Evolutionary conservation across 2,797 vertebrate genomes (phyloP).

Genomic region (Pseudocheirus occidentalis): DNA sequence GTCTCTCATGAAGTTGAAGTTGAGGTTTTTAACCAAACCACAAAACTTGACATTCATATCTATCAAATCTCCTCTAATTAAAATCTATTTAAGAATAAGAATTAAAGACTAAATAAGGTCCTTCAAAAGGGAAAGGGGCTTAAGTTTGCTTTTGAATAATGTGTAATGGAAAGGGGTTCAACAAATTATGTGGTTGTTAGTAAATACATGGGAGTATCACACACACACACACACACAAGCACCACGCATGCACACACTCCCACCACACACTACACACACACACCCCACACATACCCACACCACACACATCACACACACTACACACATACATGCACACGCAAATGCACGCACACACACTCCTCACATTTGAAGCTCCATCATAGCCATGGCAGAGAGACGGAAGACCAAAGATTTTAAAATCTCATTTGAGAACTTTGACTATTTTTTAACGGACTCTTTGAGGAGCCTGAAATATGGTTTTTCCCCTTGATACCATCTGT

Average conservation of each 20-base stretch:
- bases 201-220: neutral
- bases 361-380: constrained; percentile 49
- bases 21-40: neutral
- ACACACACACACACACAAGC: neutral
- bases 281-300: neutral
- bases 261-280: neutral
- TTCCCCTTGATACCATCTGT: constrained; percentile 66
- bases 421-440: constrained; percentile 56
- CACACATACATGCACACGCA: constrained; percentile 24
- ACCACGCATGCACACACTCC: too few relatives aligned
- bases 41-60: neutral
- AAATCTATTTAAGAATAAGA: neutral
- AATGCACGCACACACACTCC: neutral
- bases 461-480: constrained; percentile 41
- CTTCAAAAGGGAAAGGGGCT: constrained; percentile 9
- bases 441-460: constrained; percentile 53
- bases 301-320: constrained; percentile 36
- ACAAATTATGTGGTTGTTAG: constrained; percentile 63
- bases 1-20: neutral
- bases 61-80: neutral
- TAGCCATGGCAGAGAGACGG: constrained; percentile 53
- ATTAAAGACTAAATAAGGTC: neutral
- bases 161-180: constrained; percentile 55
- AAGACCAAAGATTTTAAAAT: constrained; percentile 46
- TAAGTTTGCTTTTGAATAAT: constrained; percentile 54